Conservation (phyloP, 2,888 invertebrate genomes). For the Drosophila koepferae region DNA sequence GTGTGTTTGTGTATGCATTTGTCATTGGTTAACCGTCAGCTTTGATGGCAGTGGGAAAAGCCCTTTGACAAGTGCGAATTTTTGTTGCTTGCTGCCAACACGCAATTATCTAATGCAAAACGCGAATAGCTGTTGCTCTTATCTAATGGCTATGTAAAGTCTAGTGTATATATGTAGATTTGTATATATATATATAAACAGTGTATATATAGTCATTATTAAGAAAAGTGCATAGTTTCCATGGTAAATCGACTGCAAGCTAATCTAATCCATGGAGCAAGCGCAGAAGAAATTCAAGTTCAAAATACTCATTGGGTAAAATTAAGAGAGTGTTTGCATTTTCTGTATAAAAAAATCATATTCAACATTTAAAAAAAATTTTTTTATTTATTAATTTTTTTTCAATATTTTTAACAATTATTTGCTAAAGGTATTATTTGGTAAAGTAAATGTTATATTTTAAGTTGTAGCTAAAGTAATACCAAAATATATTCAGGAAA, state of each 20-base stretch:
- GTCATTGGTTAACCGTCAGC: slow-evolving; percentile 30
- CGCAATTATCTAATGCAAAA: slow-evolving; percentile 58
- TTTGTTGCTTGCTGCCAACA: slow-evolving; percentile 32
- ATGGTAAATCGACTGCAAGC: slow-evolving; percentile 24
- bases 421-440: too few species aligned
- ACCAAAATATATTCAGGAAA: too few species aligned
- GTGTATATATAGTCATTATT: neutral
- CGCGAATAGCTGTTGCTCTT: slow-evolving; percentile 36
- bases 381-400: too few species aligned
- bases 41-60: slow-evolving; percentile 53
- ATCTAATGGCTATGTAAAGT: slow-evolving; percentile 37
- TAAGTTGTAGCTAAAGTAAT: too few species aligned
- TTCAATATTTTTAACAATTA: too few species aligned
- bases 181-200: neutral
- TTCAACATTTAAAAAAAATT: too few species aligned
- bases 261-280: slow-evolving; percentile 49
- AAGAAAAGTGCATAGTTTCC: slow-evolving; percentile 34
- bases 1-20: slow-evolving; percentile 21
- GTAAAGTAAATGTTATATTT: too few species aligned
- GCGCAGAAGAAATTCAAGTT: slow-evolving; percentile 32
- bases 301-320: neutral
- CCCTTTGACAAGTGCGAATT: slow-evolving; percentile 45
- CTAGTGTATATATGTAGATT: neutral
- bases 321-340: neutral
- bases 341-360: too few species aligned